These are phyloP conservation scores for Wiebesia pumilae DNA, from an alignment of 1,140 invertebrate genomes.

Conservation along the genomic window DNA sequence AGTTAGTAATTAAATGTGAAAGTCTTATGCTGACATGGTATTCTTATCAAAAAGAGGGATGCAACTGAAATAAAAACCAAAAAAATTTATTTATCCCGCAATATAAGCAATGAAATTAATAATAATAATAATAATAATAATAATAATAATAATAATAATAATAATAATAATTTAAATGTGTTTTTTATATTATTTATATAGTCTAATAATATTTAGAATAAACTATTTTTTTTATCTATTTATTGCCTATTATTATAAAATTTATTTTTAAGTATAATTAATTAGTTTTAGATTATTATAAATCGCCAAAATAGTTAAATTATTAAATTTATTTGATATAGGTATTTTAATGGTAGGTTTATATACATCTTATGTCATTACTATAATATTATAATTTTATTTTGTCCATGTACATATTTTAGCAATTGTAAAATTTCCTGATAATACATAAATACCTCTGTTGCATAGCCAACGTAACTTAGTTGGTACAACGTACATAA, in stretches of 20 bases:
- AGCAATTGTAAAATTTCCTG: neutral
- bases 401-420: neutral
- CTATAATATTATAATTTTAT: neutral
- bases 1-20: neutral
- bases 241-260: too few relatives aligned
- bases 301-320: neutral
- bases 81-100: neutral
- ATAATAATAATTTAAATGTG: neutral
- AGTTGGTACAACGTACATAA: neutral
- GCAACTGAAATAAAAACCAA: neutral
- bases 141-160: neutral
- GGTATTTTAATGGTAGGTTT: neutral
- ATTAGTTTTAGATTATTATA: neutral
- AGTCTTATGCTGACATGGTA: neutral
- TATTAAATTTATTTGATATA: slow-evolving; percentile 2
- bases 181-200: too few relatives aligned
- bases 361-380: neutral
- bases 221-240: neutral
- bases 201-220: neutral
- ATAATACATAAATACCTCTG: neutral
- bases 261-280: neutral
- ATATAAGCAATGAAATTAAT: neutral
- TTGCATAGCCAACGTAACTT: neutral
- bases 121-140: neutral
- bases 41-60: neutral